Percentiles rank a stretch among this genome's conserved stretches.
Conservation (phyloP, 1,140 invertebrate genomes). For the Pteromalus puparum region DNA sequence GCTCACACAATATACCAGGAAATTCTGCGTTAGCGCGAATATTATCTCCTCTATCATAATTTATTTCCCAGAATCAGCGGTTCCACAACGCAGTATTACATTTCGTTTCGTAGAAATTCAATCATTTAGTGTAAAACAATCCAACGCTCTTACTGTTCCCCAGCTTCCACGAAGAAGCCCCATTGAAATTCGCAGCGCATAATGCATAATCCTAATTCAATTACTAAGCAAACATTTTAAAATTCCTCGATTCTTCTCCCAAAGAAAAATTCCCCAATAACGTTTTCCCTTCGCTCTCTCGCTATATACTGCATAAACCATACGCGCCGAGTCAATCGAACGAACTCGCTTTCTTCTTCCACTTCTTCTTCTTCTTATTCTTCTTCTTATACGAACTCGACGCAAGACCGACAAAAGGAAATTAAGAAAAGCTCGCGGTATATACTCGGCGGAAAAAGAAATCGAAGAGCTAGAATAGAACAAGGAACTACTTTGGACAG, state of each 20-base stretch:
- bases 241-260: background rate
- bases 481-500: conserved; percentile 32
- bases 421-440: conserved; percentile 31
- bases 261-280: background rate
- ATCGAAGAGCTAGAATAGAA: background rate
- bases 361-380: background rate
- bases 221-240: no score
- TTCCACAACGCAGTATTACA: background rate
- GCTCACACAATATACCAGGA: background rate
- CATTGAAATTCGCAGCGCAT: no score
- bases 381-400: background rate
- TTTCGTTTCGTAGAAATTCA: background rate
- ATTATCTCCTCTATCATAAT: background rate
- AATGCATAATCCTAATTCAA: no score
- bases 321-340: background rate
- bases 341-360: background rate
- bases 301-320: background rate
- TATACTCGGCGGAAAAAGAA: conserved; percentile 26
- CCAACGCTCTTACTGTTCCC: no score
- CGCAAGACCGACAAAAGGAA: conserved; percentile 25
- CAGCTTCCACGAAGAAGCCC: no score
- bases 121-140: background rate
- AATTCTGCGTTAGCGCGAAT: background rate
- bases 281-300: background rate
- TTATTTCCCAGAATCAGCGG: background rate